phyloP scores from a whole-genome alignment of 2,113 vertebrate species.

The Marmota monax region DNA sequence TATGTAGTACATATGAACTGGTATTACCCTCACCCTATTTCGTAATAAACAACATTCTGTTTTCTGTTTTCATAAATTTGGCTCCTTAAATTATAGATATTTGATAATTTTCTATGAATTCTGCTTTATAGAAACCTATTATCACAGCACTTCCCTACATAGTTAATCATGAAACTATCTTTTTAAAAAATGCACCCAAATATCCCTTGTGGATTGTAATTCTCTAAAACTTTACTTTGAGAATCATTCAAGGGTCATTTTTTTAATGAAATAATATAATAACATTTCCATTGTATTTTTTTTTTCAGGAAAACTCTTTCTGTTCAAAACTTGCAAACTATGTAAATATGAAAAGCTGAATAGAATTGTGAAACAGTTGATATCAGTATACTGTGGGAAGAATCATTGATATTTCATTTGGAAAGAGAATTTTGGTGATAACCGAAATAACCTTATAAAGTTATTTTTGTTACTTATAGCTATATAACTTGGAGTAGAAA shows the following conservation, averaged over 20 bases:
- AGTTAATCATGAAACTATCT: neutral
- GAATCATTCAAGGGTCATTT: neutral
- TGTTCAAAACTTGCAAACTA: neutral
- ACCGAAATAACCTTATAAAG: neutral
- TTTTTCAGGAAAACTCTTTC: neutral
- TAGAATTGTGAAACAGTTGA: neutral
- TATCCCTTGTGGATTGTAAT: neutral
- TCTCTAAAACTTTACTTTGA: neutral
- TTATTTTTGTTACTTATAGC: neutral
- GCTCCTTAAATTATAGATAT: neutral
- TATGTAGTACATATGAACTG: neutral
- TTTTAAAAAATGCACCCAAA: neutral
- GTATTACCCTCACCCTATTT: fast-evolving
- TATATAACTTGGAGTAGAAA: neutral
- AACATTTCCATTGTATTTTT: neutral
- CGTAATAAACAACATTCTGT: neutral
- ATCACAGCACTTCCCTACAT: neutral
- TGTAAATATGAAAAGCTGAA: neutral
- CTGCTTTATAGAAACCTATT: neutral
- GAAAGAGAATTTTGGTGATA: neutral
- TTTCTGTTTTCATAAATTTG: neutral
- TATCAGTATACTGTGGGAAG: neutral
- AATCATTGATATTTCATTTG: neutral
- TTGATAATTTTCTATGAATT: neutral
- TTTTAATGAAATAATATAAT: neutral